phyloP scores from a whole-genome alignment of 2,888 invertebrate species.

The Dryobotodes eremita region DNA sequence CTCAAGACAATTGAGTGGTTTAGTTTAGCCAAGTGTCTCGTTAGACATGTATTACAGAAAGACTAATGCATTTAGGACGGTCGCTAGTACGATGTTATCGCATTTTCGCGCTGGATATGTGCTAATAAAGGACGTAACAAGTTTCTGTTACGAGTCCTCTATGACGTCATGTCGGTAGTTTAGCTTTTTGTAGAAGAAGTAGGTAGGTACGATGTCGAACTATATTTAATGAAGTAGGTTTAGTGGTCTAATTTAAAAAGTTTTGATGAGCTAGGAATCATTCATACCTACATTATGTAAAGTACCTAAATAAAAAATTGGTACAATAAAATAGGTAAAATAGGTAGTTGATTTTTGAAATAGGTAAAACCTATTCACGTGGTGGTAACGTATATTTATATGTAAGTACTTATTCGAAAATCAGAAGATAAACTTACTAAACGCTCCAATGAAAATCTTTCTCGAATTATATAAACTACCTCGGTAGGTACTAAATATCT shows the following conservation, averaged over 20 bases:
- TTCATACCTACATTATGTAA: not conserved
- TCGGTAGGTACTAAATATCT: not conserved
- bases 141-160: constrained; percentile 25
- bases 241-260: not conserved
- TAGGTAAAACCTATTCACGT: not conserved
- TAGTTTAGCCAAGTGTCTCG: constrained; percentile 63
- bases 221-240: not conserved
- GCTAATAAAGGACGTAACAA: constrained; percentile 33
- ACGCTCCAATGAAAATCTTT: too few species aligned
- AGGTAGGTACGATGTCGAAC: not conserved
- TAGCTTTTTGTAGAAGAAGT: not conserved
- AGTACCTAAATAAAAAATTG: too few species aligned
- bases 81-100: constrained; percentile 54
- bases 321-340: too few species aligned
- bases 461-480: not conserved
- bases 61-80: constrained; percentile 59
- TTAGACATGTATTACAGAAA: constrained; percentile 59
- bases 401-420: not conserved
- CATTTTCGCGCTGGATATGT: constrained; percentile 47
- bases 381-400: not conserved
- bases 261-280: not conserved
- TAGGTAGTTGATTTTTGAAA: not conserved
- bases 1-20: constrained; percentile 62
- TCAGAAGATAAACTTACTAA: not conserved
- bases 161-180: not conserved